Base-by-base conservation (phyloP, 2,888 invertebrate species). In the Drosophila bunnanda region DNA sequence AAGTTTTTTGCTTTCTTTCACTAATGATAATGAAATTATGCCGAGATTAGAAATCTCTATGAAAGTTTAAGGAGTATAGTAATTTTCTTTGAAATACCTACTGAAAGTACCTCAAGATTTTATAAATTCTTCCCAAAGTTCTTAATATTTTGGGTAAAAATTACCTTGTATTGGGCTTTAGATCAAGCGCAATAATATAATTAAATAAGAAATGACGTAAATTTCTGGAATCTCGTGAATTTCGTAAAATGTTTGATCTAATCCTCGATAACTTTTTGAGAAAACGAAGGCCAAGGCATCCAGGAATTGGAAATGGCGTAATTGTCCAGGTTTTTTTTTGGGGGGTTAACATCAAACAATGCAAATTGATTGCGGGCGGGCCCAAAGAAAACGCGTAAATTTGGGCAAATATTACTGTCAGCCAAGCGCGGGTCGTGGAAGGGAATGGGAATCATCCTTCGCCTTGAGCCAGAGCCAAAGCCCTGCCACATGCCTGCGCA, bases 401-500 rank as follows among this genome's bases (percentile, higher is more conserved):
- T 76, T 71, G 70, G 68, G 70, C 66, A 75, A 80, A 80, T 80
- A 81, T 59, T 65, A 48, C 74, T 41, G 74, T 58, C 71, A 65
- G 73, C 65, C 58, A 52, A 66, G 52, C 25, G 32, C 17, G 54
- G 44, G 44, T 15, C 41, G 44, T 20, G 52, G 34, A 10, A 34
- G 60, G 25, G 17, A 57, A 56, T 56, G 66, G 76, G 64, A 68
- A 77, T 43, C 65, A 44, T 64, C 50, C 56, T 44, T 53, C 50
- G 58, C 58, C 55, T 46, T 64, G 64, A 59, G 62, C 52, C 64
- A 50, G 57, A 70, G 78, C 77, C 80, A 82, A 82, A 80, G 46
- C 76, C 80, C 72, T 77, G 80, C 85, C 85, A 84, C 83, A 84
- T 84, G 85, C 78, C 76, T 75, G 78, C 80, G 85, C 87, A 86